Percentiles rank a stretch among this genome's conserved stretches.
Evolutionary conservation across 2,888 invertebrate species (phyloP).

Genomic region (Drosophila atripex): DNA sequence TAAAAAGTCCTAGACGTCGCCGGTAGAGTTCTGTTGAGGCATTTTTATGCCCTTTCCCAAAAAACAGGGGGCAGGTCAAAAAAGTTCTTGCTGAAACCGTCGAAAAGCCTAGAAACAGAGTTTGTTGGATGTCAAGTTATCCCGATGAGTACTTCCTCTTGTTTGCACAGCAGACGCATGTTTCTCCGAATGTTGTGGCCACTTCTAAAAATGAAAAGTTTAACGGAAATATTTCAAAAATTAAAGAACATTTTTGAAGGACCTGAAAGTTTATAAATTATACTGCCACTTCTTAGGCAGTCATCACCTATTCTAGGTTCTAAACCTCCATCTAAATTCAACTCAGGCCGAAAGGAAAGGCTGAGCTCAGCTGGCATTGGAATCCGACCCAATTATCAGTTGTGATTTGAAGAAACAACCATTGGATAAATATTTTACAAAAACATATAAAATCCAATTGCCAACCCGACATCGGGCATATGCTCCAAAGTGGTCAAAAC

Average conservation of each 20-base stretch:
- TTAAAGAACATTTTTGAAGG: too few species aligned
- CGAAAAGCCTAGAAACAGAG: constrained; percentile 36
- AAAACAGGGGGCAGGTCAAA: neutral
- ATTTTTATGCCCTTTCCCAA: constrained; percentile 53
- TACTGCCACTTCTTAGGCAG: neutral
- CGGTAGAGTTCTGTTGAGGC: constrained; percentile 28
- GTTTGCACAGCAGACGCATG: constrained; percentile 59
- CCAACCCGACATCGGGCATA: constrained; percentile 7
- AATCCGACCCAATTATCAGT: constrained; percentile 64
- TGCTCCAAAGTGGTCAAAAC: constrained; percentile 14
- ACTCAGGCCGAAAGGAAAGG: constrained; percentile 35
- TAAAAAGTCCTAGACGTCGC: constrained; percentile 58
- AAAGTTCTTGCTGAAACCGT: constrained; percentile 8
- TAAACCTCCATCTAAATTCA: constrained; percentile 66
- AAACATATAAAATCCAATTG: constrained; percentile 15
- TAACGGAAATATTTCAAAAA: neutral
- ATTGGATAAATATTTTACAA: constrained; percentile 46
- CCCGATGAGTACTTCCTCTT: constrained; percentile 55
- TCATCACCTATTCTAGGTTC: constrained; percentile 9
- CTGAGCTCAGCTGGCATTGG: constrained; percentile 53
- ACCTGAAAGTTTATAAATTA: too few species aligned
- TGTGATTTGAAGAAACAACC: constrained; percentile 53
- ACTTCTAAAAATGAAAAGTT: neutral
- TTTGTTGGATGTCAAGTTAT: constrained; percentile 48
- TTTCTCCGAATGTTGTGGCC: constrained; percentile 33